A percentile compares a stretch with the other conserved stretches of the same genome.
Conservation (phyloP, 2,797 vertebrate genomes). For the Tympanoctomys barrerae region DNA sequence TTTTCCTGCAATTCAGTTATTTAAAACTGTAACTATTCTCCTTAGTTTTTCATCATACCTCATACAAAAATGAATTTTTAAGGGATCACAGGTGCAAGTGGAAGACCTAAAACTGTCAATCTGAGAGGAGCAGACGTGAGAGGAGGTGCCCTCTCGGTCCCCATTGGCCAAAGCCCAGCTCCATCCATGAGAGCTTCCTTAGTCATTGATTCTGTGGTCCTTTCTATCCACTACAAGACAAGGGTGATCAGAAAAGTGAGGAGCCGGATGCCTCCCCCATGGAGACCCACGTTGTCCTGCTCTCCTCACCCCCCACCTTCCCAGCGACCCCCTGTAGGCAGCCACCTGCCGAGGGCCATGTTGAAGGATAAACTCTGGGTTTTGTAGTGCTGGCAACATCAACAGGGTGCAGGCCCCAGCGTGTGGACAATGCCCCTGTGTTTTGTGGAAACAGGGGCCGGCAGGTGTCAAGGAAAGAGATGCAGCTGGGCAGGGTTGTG, state of each 20-base stretch:
- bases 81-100: neutral
- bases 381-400: conserved; percentile 59
- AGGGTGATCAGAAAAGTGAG: neutral
- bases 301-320: neutral
- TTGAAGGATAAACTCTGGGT: conserved; percentile 61
- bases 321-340: neutral
- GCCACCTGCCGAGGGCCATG: conserved; percentile 66
- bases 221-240: neutral
- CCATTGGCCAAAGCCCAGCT: neutral
- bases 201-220: neutral
- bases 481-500: neutral
- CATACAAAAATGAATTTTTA: neutral
- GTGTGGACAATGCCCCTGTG: neutral
- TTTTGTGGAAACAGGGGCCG: conserved; percentile 69
- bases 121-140: neutral
- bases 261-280: neutral
- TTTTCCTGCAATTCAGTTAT: neutral
- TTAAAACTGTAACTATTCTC: neutral
- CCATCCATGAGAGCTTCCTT: neutral
- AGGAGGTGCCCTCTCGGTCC: neutral
- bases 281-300: neutral
- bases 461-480: neutral
- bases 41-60: neutral
- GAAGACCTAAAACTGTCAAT: neutral
- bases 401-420: conserved; percentile 32